phyloP scores from a whole-genome alignment of 2,797 vertebrate genomes.

The Dipus sagitta region DNA sequence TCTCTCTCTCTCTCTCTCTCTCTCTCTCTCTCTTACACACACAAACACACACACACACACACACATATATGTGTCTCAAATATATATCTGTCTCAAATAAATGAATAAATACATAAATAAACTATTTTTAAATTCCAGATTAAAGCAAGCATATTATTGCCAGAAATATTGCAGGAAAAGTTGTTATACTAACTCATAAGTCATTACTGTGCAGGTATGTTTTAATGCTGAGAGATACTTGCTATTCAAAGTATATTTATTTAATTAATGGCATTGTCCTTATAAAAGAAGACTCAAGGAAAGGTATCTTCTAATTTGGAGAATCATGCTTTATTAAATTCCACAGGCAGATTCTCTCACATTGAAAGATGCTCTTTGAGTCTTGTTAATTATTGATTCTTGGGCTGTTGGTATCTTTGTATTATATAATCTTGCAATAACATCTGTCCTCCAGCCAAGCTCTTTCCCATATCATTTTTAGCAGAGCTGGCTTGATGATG shows the following conservation, averaged over 20 bases:
- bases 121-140: background rate
- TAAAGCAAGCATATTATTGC: background rate
- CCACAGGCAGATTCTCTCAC: background rate
- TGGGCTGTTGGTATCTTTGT: background rate
- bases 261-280: constrained; percentile 50
- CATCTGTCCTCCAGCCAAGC: background rate
- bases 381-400: constrained; percentile 55
- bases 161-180: background rate
- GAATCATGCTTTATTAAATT: constrained; percentile 33
- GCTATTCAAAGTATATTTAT: constrained; percentile 4
- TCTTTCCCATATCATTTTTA: background rate
- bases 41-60: too few relatives aligned
- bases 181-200: background rate
- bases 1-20: too few relatives aligned
- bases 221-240: background rate
- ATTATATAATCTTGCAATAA: constrained; percentile 17
- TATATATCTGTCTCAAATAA: too few relatives aligned
- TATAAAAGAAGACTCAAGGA: background rate
- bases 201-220: background rate
- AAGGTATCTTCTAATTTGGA: constrained; percentile 33
- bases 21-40: too few relatives aligned
- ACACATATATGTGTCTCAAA: too few relatives aligned
- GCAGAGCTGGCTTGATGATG: constrained; percentile 19
- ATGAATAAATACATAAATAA: too few relatives aligned
- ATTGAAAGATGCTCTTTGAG: constrained; percentile 42